Evolutionary conservation across 2,113 vertebrate species (phyloP).

Genomic region (Atherinomorus stipes): DNA sequence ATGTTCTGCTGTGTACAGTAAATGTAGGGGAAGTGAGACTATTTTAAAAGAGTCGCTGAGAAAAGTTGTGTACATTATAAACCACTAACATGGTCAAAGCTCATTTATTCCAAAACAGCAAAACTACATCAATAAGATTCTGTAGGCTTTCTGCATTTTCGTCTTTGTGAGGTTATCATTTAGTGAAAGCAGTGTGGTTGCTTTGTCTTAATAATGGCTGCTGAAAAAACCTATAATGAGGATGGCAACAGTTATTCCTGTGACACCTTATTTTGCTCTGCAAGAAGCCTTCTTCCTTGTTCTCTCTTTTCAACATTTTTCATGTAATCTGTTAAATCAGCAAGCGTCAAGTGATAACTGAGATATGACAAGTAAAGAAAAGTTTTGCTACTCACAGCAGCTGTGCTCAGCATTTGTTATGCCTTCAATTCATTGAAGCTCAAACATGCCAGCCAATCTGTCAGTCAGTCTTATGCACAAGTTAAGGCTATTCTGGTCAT

Average conservation of each 20-base stretch:
- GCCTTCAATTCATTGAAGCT: neutral
- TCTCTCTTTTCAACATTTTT: conserved; percentile 6
- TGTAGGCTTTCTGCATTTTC: conserved; percentile 11
- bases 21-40: conserved; percentile 10
- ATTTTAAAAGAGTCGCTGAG: conserved; percentile 1
- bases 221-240: neutral
- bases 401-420: neutral
- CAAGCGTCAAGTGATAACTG: neutral
- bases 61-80: conserved; percentile 25
- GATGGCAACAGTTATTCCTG: neutral
- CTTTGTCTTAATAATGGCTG: conserved; percentile 11
- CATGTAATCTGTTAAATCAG: conserved; percentile 15
- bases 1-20: conserved; percentile 10
- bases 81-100: conserved; percentile 10
- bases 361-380: conserved; percentile 20
- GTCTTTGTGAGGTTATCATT: conserved; percentile 11
- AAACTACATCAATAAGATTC: neutral
- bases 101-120: conserved; percentile 29
- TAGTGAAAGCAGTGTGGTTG: neutral
- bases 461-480: too few relatives aligned
- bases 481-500: too few relatives aligned
- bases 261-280: conserved; percentile 6
- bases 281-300: neutral
- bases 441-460: too few relatives aligned
- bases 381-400: neutral